Evolutionary conservation across 2,888 invertebrate genomes (phyloP).

Genomic region (Thereva nobilitata): DNA sequence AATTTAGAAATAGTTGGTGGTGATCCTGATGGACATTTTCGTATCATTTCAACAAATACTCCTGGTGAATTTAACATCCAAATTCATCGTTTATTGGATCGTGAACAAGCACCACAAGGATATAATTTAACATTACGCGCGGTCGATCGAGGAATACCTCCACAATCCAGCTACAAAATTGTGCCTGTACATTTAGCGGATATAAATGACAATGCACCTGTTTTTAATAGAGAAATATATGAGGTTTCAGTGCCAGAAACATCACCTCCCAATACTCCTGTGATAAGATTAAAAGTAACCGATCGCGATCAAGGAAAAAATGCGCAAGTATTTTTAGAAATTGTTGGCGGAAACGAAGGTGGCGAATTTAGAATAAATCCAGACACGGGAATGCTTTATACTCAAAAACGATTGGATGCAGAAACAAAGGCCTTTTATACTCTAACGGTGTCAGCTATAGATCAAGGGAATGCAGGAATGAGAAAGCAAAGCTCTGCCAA

Average conservation of each 20-base stretch:
- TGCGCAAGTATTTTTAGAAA: conserved; percentile 76
- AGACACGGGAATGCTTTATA: conserved; percentile 87
- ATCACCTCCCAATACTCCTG: conserved; percentile 84
- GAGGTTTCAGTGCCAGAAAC: conserved; percentile 87
- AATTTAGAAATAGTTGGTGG: conserved; percentile 84
- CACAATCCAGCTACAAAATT: conserved; percentile 76
- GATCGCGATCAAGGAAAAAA: conserved; percentile 84
- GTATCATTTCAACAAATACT: conserved; percentile 68
- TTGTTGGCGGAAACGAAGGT: conserved; percentile 90
- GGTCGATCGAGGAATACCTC: conserved; percentile 79
- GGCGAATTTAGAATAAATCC: conserved; percentile 86
- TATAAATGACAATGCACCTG: conserved; percentile 82
- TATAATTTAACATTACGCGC: conserved; percentile 88
- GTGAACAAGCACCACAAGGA: conserved; percentile 77
- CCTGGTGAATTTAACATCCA: conserved; percentile 78
- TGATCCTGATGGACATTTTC: conserved; percentile 87
- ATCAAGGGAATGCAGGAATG: conserved; percentile 81
- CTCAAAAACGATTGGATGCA: conserved; percentile 79
- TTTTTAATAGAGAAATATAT: conserved; percentile 84
- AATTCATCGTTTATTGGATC: conserved; percentile 74
- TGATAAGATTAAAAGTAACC: conserved; percentile 83
- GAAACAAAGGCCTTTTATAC: conserved; percentile 83
- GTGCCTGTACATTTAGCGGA: conserved; percentile 82
- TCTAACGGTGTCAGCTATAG: conserved; percentile 86
- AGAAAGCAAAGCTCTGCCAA: conserved; percentile 87